Evolutionary conservation across 1,140 invertebrate genomes (phyloP), one percentile per base, ranked within the genome.

Genomic region (Dinoponera quadriceps): DNA sequence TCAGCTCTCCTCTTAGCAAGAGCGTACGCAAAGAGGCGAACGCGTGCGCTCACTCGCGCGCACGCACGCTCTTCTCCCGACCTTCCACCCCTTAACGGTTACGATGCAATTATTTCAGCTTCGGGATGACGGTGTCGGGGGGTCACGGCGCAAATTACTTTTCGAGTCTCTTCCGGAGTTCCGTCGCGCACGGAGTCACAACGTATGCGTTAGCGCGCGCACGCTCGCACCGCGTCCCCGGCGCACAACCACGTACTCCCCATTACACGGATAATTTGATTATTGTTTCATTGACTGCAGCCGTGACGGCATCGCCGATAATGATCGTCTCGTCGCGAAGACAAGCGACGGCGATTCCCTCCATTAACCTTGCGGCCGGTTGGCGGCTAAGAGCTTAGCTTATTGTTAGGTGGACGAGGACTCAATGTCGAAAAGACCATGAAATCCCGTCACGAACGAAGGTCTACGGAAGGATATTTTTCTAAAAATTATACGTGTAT

Each of bases 51-150:
- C 38, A 29, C 33, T 2, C 27, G 14, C 44, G 20, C 44, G 9
- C 57, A 27, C 49, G 25, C 25, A 38, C 51, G 11, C 65, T 55
- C 20, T 51, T 38, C 18, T 55, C 48, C 44, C 38, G 86, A 89
- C 84, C 86, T 89, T 78, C 83, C 55, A 89, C 84, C 87, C 75
- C 11, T 85, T 86, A 89, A 89, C 88, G 84, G 88, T 89, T 89
- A 89, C 72, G 87, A 86, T 54, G 88, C 87, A 88, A 89, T 89
- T 89, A 88, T 86, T 88, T 73, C 84, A 60, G 74, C 84, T 66
- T 77, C 55, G 69, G 55, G 86, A 84, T 51, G 86, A 59, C 86
- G 33, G 66, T 85, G 87, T 82, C 86, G 77, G 44, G 78, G 86
- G 84, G 88, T 85, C 65, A 78, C 29, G 81, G 74, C 51, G 84